Evolutionary conservation across 2,797 vertebrate species (phyloP), one percentile per base, ranked within the genome.

Genomic region (Channa striata): DNA sequence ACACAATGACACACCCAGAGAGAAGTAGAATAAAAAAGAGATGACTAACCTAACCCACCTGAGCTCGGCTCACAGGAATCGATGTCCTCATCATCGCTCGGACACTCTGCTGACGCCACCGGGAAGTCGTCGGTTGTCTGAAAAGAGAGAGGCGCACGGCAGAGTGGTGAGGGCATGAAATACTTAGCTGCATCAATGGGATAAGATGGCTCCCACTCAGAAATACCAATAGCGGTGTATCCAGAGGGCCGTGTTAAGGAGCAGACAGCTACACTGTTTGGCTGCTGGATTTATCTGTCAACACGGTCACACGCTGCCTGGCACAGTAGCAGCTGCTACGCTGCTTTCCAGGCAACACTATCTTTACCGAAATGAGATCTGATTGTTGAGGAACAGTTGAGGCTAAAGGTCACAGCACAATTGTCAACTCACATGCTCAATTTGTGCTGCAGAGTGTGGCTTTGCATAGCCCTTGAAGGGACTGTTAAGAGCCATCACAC

Each of bases 11-110:
- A 94, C 93, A 92, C 91, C 93, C 85, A 87, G 93, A 92, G 87
- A 94, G 91, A 95, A 96, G 94, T 94, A 96, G 94, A 96, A 96
- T 96, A 97, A 96, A 91, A 30, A 97, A 97, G 91, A 96, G 94
- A 96, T 93, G 96, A 99, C 97, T 98, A 97, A 98, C 97, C 97
- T 98, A 98, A 98, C 97, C 97, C 97, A 99, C 98, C 98, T 99
- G 98, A 99, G 97, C 97, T 99, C 82, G 97, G 97, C 97, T 99
- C 98, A 97, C 98, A 99, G 91, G 97, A 96, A 94, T 99, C 97
- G 74, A 99, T 98, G 93, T 99, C 98, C 94, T 99, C 98, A 0
- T 99, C 98, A 50, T 99, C 98, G 0, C 97, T 99, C 44, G 98
- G 98, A 93, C 98, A 99, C 92, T 99, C 98, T 5, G 97, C 98